phyloP scores from a whole-genome alignment of 1,140 invertebrate species.

The Diachasma alloeum region DNA sequence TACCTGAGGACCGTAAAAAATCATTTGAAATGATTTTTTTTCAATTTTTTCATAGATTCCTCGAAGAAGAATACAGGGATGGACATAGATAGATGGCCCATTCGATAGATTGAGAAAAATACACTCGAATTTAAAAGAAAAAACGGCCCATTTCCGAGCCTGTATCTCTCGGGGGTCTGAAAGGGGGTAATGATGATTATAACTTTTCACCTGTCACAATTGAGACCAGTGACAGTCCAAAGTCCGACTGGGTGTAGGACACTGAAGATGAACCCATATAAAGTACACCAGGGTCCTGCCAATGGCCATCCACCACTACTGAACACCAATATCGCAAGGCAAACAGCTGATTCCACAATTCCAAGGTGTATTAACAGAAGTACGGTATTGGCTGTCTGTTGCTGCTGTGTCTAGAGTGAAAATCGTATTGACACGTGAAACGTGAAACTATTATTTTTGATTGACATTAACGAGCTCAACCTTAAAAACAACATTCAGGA shows the following conservation, averaged over 20 bases:
- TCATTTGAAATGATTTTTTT: not conserved
- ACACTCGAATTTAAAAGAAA: too few species aligned
- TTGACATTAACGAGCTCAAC: not conserved
- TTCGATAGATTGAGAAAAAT: too few species aligned
- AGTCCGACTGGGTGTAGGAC: constrained; percentile 77
- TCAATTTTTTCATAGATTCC: not conserved
- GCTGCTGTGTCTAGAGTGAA: constrained; percentile 53
- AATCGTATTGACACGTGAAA: not conserved
- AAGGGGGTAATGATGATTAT: too few species aligned
- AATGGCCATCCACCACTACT: constrained; percentile 62
- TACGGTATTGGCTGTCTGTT: constrained; percentile 73
- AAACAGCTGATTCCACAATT: constrained; percentile 72
- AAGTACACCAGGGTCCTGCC: constrained; percentile 67
- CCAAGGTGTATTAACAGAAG: constrained; percentile 75
- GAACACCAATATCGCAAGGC: constrained; percentile 69
- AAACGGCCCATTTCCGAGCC: not conserved
- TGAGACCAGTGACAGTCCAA: constrained; percentile 82
- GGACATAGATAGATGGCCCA: too few species aligned
- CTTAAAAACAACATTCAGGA: too few species aligned
- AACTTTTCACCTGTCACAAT: constrained; percentile 71
- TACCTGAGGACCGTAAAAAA: constrained; percentile 59
- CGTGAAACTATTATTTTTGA: not conserved
- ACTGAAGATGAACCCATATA: constrained; percentile 73
- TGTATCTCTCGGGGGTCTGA: not conserved
- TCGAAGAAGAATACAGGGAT: too few species aligned